Percentiles rank a stretch among this genome's conserved stretches.
phyloP scores from a whole-genome alignment of 2,797 vertebrate species.

The Pempheris klunzingeri region DNA sequence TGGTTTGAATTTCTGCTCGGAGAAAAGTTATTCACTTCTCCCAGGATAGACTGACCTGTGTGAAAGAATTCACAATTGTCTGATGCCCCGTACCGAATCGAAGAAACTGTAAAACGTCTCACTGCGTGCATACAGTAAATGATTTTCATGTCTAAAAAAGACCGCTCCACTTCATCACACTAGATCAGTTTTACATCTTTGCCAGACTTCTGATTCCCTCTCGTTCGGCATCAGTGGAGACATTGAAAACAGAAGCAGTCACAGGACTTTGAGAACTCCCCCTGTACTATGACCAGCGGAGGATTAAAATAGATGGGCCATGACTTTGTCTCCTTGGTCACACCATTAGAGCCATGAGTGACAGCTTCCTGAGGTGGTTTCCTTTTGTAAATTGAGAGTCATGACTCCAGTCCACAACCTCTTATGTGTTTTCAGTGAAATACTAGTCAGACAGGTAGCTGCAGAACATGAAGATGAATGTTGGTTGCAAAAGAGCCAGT shows the following conservation, averaged over 20 bases:
- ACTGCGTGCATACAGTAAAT: background rate
- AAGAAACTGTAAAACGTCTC: constrained; percentile 15
- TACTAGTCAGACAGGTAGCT: constrained; percentile 28
- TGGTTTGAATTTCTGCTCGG: constrained; percentile 15
- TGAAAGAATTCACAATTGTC: background rate
- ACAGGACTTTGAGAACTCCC: constrained; percentile 41
- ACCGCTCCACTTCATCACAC: constrained; percentile 11
- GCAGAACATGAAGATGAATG: constrained; percentile 21
- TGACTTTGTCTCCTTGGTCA: constrained; percentile 69
- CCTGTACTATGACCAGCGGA: constrained; percentile 46
- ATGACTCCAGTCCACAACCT: constrained; percentile 28
- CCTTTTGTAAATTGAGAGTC: constrained; percentile 60
- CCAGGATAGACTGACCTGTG: background rate
- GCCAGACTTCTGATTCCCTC: constrained; percentile 25
- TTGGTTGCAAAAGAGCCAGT: background rate
- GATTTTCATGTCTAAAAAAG: constrained; percentile 14
- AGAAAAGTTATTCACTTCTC: constrained; percentile 14
- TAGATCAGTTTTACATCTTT: constrained; percentile 36
- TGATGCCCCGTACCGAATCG: background rate
- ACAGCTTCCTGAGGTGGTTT: constrained; percentile 70
- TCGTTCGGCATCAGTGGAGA: constrained; percentile 47
- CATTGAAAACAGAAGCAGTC: constrained; percentile 60
- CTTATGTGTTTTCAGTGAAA: constrained; percentile 43
- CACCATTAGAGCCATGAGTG: constrained; percentile 68
- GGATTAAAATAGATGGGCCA: constrained; percentile 78